Evolutionary conservation across 2,113 vertebrate species (phyloP), one percentile per base, ranked within the genome.

Genomic region (Plectropomus leopardus): DNA sequence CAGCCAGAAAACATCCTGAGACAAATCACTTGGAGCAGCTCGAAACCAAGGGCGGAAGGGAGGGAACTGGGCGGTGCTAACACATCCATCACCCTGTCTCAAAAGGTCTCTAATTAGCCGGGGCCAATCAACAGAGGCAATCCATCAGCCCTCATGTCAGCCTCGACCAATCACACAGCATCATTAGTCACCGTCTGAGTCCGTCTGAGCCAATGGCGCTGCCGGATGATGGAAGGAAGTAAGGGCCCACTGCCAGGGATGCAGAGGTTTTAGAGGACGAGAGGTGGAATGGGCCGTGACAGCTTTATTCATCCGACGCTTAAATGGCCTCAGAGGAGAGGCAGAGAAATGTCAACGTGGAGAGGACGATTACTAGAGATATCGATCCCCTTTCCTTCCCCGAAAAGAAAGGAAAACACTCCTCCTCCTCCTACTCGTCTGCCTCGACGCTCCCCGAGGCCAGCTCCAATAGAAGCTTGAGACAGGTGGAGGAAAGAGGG

Each of bases 281-380:
- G 85, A 66, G 80, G 80, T 50, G 89, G 92, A 92, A 93, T 92
- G 82, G 72, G 79, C 85, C 71, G 55, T 94, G 93, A 94, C 94
- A 93, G 93, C 91, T 94, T 94, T 93, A 94, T 94, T 94, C 92
- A 91, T 92, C 92, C 83, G 44, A 87, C 77, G 87, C 92, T 92
- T 94, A 94, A 94, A 93, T 86, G 72, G 92, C 91, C 93, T 92
- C 92, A 50, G 65, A 90, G 89, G 93, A 92, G 88, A 82, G 67
- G 83, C 88, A 83, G 83, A 87, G 83, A 93, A 91, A 94, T 83
- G 91, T 90, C 93, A 93, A 88, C 86, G 85, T 89, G 86, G 87
- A 85, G 87, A 89, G 88, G 87, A 93, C 71, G 81, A 93, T 93
- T 93, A 92, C 87, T 71, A 90, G 94, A 76, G 70, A 61, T 93